A percentile compares a stretch with the other conserved stretches of the same genome.
These are phyloP conservation scores for Porites lobata DNA, from an alignment of 92 coral and sea anemone species.

Conservation along the genomic window DNA sequence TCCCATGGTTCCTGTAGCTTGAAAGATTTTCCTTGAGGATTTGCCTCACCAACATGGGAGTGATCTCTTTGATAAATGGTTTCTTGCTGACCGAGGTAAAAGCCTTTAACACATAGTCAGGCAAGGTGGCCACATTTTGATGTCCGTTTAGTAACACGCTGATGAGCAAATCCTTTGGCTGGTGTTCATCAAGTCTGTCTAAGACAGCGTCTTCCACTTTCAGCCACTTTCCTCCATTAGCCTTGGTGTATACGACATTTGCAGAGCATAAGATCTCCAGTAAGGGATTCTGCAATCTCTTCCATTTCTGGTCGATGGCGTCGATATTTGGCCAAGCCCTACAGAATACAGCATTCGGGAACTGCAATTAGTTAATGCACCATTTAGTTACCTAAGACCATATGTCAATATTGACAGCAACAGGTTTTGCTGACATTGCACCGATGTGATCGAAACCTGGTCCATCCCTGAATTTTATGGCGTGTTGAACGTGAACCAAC, in stretches of 20 bases:
- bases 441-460: too few relatives aligned
- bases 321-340: constrained; percentile 80
- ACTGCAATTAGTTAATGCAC: too few relatives aligned
- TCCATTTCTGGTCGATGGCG: constrained; percentile 80
- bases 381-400: too few relatives aligned
- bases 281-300: constrained; percentile 46
- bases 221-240: constrained; percentile 77
- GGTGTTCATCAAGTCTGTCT: constrained; percentile 22
- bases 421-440: too few relatives aligned
- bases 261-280: constrained; percentile 32
- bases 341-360: background rate
- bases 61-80: constrained; percentile 27
- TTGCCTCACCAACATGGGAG: constrained; percentile 66
- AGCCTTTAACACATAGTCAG: constrained; percentile 59
- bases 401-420: too few relatives aligned
- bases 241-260: constrained; percentile 58
- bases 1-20: constrained; percentile 40
- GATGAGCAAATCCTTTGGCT: constrained; percentile 35
- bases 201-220: constrained; percentile 53
- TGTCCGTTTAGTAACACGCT: constrained; percentile 34
- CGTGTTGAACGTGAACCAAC: too few relatives aligned
- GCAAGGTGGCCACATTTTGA: constrained; percentile 68
- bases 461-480: too few relatives aligned
- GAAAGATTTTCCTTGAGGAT: constrained; percentile 41
- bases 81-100: background rate